Conservation (phyloP, 2,113 vertebrate species). For the Melanotaenia duboulayi region DNA sequence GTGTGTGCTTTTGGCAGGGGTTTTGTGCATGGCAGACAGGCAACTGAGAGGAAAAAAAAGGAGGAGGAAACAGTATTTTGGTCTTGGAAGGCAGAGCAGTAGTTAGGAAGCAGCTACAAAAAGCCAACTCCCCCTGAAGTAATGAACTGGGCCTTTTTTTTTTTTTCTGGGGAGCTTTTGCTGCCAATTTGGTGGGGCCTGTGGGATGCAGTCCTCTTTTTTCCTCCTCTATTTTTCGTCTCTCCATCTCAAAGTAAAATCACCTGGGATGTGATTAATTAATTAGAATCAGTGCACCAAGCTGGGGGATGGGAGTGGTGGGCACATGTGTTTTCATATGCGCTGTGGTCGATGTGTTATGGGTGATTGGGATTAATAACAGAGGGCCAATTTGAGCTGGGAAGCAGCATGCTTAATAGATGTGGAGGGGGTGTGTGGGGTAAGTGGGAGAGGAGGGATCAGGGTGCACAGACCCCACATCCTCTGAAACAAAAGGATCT, state of each 20-base stretch:
- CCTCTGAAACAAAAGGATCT: constrained; percentile 75
- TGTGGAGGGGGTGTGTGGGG: constrained; percentile 19
- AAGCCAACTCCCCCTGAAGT: constrained; percentile 63
- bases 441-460: constrained; percentile 5
- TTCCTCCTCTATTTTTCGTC: constrained; percentile 68
- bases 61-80: constrained; percentile 48
- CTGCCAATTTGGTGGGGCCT: constrained; percentile 77
- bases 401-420: constrained; percentile 80
- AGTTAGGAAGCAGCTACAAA: constrained; percentile 68
- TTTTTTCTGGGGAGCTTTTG: constrained; percentile 55
- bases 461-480: constrained; percentile 67
- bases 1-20: constrained; percentile 57
- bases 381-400: constrained; percentile 79
- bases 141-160: constrained; percentile 60
- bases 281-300: constrained; percentile 78
- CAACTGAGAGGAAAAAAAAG: constrained; percentile 36
- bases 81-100: constrained; percentile 65
- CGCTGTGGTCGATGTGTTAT: constrained; percentile 80
- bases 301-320: constrained; percentile 43
- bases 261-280: constrained; percentile 85
- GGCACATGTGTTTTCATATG: constrained; percentile 78
- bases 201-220: constrained; percentile 63
- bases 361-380: constrained; percentile 86
- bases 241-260: constrained; percentile 79
- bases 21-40: constrained; percentile 61